These are phyloP conservation scores for Stratiomys singularior DNA, from an alignment of 2,888 invertebrate species.

Conservation along the genomic window DNA sequence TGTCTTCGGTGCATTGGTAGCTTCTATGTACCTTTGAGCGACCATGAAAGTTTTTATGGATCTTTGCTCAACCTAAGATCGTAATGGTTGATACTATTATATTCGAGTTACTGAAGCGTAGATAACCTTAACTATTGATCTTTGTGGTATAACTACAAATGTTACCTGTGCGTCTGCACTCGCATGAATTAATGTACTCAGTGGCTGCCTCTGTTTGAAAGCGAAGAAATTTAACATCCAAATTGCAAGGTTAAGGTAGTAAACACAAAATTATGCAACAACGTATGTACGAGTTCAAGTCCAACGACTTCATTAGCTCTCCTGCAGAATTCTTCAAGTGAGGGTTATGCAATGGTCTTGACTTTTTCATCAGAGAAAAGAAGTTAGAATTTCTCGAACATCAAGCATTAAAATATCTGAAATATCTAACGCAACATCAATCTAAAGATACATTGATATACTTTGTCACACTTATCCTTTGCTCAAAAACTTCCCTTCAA, in stretches of 20 bases:
- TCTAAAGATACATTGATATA: no score
- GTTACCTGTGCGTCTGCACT: background rate
- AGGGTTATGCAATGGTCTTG: no score
- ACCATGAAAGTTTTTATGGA: background rate
- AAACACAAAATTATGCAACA: background rate
- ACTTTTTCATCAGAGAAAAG: no score
- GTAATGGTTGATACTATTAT: background rate
- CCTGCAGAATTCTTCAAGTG: no score
- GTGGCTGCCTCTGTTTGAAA: background rate
- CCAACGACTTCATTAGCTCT: background rate
- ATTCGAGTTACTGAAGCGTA: background rate
- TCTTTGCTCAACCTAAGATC: background rate
- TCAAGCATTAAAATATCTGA: no score
- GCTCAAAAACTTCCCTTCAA: no score
- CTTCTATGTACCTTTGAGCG: background rate
- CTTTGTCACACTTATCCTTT: no score
- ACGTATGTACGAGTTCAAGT: slow-evolving; percentile 6
- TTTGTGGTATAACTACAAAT: background rate
- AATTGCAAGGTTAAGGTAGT: slow-evolving; percentile 17
- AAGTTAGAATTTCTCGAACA: no score
- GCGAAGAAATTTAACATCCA: background rate
- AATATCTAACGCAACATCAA: no score
- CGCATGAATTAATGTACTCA: background rate
- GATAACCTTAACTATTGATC: background rate
- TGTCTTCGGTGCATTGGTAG: background rate